Conservation (phyloP, 2,113 vertebrate species). For the Xiphias gladius region DNA sequence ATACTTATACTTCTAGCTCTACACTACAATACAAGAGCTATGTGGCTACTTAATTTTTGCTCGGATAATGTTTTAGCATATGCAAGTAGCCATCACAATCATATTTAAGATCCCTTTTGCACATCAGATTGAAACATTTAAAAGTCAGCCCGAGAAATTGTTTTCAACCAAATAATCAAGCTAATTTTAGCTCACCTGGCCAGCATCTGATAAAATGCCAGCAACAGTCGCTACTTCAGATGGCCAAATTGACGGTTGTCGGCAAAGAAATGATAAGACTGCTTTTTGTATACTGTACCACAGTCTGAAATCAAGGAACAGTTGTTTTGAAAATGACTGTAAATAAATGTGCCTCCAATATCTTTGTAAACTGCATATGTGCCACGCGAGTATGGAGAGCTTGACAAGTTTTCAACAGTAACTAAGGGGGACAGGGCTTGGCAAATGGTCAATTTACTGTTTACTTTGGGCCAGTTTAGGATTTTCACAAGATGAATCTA, state of each 20-base stretch:
- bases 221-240: too few relatives aligned
- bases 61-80: too few relatives aligned
- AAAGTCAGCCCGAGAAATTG: not conserved
- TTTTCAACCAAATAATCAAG: not conserved
- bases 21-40: too few relatives aligned
- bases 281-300: too few relatives aligned
- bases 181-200: not conserved
- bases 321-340: too few relatives aligned
- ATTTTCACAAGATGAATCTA: not conserved
- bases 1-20: too few relatives aligned
- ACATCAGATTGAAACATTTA: not conserved
- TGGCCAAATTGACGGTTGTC: not conserved
- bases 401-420: too few relatives aligned
- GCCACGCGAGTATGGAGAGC: not conserved
- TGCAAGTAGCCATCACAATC: not conserved
- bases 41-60: not conserved
- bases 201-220: not conserved
- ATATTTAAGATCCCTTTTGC: not conserved
- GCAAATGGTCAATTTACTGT: not conserved
- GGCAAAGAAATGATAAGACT: not conserved
- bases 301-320: too few relatives aligned
- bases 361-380: not conserved
- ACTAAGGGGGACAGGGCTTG: not conserved
- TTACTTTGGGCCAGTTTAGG: not conserved
- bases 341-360: not conserved